A percentile compares a stretch with the other conserved stretches of the same genome.
Conservation (phyloP, 1,140 invertebrate species). For the Lasioglossum baleicum region DNA sequence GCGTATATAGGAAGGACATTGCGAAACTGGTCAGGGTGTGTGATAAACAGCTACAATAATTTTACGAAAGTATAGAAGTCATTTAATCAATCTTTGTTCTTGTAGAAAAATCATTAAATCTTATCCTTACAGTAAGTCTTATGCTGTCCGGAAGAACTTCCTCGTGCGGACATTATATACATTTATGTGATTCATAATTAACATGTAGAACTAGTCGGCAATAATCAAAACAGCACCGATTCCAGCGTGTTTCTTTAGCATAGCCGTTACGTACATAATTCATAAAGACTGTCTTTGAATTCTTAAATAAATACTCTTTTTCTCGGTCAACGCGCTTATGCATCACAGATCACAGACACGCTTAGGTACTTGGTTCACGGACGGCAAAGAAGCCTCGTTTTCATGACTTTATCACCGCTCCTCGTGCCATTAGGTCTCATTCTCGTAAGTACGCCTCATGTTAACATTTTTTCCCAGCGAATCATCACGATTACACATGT, state of each 20-base stretch:
- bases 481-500: conserved; percentile 2
- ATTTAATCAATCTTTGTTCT: conserved; percentile 65
- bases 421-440: conserved; percentile 11
- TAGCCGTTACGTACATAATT: conserved; percentile 3
- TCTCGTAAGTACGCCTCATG: conserved; percentile 32
- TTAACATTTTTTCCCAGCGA: not conserved
- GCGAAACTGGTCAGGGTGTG: not conserved
- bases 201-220: conserved; percentile 32
- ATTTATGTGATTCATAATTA: conserved; percentile 19
- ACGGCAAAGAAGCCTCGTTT: conserved; percentile 31
- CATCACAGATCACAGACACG: conserved; percentile 73
- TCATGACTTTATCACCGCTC: conserved; percentile 29
- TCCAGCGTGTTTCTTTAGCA: conserved; percentile 7
- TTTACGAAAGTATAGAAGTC: conserved; percentile 75
- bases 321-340: conserved; percentile 51
- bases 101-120: conserved; percentile 67
- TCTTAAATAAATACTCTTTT: conserved; percentile 62
- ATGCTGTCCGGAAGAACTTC: conserved; percentile 13
- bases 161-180: conserved; percentile 5
- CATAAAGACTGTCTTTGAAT: conserved; percentile 36
- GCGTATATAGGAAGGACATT: not conserved
- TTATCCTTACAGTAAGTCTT: conserved; percentile 60
- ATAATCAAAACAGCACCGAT: conserved; percentile 23
- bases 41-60: conserved; percentile 20
- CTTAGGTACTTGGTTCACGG: conserved; percentile 72